Base-by-base conservation (phyloP, 2,888 invertebrate species). In the Drosophila diplacantha region DNA sequence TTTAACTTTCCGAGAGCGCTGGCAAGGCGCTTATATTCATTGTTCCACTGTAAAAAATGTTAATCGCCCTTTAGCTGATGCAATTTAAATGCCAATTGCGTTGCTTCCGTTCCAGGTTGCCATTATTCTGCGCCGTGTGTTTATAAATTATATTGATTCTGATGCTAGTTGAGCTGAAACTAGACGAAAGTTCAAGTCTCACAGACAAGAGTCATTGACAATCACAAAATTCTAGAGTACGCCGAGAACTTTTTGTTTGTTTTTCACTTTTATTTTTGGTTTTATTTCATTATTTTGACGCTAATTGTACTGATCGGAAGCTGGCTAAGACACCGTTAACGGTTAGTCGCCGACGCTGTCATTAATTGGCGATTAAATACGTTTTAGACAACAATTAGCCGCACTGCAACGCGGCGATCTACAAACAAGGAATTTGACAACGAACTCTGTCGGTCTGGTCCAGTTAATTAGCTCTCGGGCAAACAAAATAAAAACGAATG, bases 71-170 rank as follows among this genome's bases (percentile, higher is more conserved):
- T 35, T 9, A 69, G 72, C 78, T 78, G 83, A 78, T 66, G 83
- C 60, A 83, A 83, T 83, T 69, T 37, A 69, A 81, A 73, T 81
- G 81, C 32, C 78, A 67, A 83, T 78, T 78, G 57, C 83, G 57
- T 46, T 64, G 52, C 53, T 43, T 49, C 39, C 44, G 49, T 50
- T 43, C 51, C 34, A 38, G 43, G 35, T 32, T 60, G 64, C 24
- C 54, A 44, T 53, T 49, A 41, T 55, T 65, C 37, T 34, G 31
- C 31, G 57, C 39, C 53, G 54, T 58, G 39, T 35, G 41, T 14
- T 29, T 63, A 20, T 56, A 52, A 52, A 51, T 50, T 52, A 57
- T 55, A 52, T 69, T 22, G 52, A 46, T 63, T 46, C 38, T 63
- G 31, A 59, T 44, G 59, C 43, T 22, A 58, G 43, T 57, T 57